These are phyloP conservation scores for Oncorhynchus nerka DNA, from an alignment of 2,113 vertebrate species.

Conservation along the genomic window DNA sequence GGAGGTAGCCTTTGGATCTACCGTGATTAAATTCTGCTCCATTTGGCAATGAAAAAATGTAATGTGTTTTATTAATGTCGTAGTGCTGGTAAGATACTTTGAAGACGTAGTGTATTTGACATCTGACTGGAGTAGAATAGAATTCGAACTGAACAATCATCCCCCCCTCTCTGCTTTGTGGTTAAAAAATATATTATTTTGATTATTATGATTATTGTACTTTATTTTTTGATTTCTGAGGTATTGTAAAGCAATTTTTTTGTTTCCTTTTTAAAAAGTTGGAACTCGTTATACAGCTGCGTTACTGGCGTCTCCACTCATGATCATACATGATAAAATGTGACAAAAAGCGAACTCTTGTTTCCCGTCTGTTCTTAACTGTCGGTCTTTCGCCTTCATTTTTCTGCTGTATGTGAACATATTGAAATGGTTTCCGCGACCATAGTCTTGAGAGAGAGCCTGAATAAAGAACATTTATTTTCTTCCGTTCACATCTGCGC, in stretches of 20 bases:
- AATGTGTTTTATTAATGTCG: background rate
- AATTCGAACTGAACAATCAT: conserved; percentile 68
- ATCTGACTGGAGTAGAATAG: conserved; percentile 50
- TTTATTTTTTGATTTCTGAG: conserved; percentile 68
- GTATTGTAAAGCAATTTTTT: conserved; percentile 65
- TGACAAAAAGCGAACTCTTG: conserved; percentile 50
- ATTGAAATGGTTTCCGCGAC: background rate
- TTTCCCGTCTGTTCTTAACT: conserved; percentile 44
- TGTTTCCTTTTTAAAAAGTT: conserved; percentile 44
- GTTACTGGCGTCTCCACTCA: conserved; percentile 71
- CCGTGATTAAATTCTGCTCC: conserved; percentile 25
- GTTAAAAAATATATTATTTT: conserved; percentile 55
- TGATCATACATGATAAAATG: conserved; percentile 75
- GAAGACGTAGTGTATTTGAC: conserved; percentile 8
- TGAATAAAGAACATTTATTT: background rate
- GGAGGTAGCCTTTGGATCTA: background rate
- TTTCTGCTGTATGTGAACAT: too few species aligned
- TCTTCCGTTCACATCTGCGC: background rate
- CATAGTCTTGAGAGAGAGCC: background rate
- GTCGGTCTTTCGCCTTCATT: background rate
- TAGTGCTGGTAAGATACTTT: background rate
- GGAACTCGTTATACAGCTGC: conserved; percentile 73
- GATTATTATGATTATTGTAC: conserved; percentile 63
- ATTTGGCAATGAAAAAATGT: conserved; percentile 1
- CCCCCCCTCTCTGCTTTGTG: conserved; percentile 57